Percentiles rank a stretch among this genome's conserved stretches.
phyloP scores from a whole-genome alignment of 2,888 invertebrate genomes.

The Troides oblongomaculatus region DNA sequence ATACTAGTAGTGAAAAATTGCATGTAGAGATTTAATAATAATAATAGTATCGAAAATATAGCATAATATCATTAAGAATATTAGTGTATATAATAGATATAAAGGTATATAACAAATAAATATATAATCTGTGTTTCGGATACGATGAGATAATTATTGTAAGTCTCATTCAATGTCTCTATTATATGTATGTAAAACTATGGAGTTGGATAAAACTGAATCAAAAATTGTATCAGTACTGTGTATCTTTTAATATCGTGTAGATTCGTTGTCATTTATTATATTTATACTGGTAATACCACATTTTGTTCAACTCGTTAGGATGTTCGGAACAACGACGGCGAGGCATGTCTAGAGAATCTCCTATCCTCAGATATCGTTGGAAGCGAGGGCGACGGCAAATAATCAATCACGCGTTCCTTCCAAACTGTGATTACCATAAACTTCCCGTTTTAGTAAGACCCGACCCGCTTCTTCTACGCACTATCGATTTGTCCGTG shows the following conservation, averaged over 20 bases:
- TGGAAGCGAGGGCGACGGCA: constrained; percentile 48
- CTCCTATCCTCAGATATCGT: constrained; percentile 35
- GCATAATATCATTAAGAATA: too few species aligned
- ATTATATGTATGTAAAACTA: too few species aligned
- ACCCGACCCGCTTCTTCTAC: constrained; percentile 69
- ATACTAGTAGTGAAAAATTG: too few species aligned
- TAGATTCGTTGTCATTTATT: not conserved
- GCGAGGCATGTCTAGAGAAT: constrained; percentile 30
- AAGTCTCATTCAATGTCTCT: too few species aligned
- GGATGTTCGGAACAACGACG: not conserved
- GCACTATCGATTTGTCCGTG: constrained; percentile 70
- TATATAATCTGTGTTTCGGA: too few species aligned
- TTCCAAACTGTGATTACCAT: constrained; percentile 74
- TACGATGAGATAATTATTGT: too few species aligned
- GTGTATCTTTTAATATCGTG: not conserved
- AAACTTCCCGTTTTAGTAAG: constrained; percentile 75
- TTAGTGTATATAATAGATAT: too few species aligned
- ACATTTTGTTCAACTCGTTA: not conserved
- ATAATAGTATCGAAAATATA: too few species aligned
- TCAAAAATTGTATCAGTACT: not conserved
- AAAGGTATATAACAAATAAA: too few species aligned
- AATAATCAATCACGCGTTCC: constrained; percentile 76
- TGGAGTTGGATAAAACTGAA: too few species aligned
- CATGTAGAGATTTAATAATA: too few species aligned
- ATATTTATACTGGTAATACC: not conserved